Evolutionary conservation across 37 sponge, comb jelly and placozoan species (phyloP), one percentile per base, ranked within the genome.

Genomic region (Eunapius fragilis): DNA sequence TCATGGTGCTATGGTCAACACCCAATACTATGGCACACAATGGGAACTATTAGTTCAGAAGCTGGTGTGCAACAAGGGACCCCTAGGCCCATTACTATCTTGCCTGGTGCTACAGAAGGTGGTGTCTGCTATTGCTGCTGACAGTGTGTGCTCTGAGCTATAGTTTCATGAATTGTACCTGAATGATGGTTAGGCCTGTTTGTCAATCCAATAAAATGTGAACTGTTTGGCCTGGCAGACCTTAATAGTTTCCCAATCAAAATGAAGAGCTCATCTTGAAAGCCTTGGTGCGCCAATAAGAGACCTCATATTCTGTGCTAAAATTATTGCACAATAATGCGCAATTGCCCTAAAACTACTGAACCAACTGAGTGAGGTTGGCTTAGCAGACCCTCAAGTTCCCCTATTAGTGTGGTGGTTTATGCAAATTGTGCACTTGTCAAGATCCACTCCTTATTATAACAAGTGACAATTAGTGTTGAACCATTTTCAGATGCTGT

Each of bases 1-100:
- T 58, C 58, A 58, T 58, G 58, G 58, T 58, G 58, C 58, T 58
- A 58, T 58, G 58, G 58, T 58, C 58, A 13, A 11, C 58, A 58
- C 17, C 58, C 58, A 4, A 4, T 58, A 4, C 58, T 58, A 13
- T 58, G 58, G 58, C 58, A 58, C 17, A 4, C 7, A 58, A 58
- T 58, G 17, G 58, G 58, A 58, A 58, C 58, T 17, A 58, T 58
- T 13, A 58, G 58, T 58, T 83, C 83, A 25, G 74, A 32, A 36
- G 32, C 37, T 26, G 83, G 74, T n/a, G 83, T 83, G 30, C 83
- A 83, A 49, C 67, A 73, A 47, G 23, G 74, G 73, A 9, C 83
- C 73, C 74, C 67, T 83, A 23, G 83, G 74, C 1, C 74, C 83
- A 25, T 47, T 83, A 6, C 75, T 83, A 25, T 83, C 73, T 37